A percentile compares a stretch with the other conserved stretches of the same genome.
Evolutionary conservation across 2,113 vertebrate species (phyloP).

Genomic region (Ceuthmochares aereus): DNA sequence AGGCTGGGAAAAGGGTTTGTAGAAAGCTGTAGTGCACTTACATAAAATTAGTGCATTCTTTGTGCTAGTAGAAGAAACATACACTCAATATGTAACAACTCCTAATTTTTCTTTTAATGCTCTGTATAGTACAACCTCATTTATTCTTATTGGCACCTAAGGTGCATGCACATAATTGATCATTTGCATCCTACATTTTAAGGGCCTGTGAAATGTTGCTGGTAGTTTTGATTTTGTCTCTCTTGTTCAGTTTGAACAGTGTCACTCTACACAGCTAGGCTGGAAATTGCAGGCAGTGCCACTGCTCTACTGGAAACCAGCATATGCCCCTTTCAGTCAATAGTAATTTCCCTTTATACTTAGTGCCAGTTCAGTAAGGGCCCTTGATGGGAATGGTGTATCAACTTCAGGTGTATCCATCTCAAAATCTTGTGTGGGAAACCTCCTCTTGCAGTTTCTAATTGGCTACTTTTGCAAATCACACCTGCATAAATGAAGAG

Average conservation of each 20-base stretch:
- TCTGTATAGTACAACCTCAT: not conserved
- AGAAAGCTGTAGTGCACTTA: not conserved
- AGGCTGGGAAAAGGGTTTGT: not conserved
- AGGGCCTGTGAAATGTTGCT: not conserved
- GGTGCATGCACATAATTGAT: not conserved
- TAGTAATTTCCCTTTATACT: not conserved
- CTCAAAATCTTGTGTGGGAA: rapidly evolving
- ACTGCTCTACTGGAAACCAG: not conserved
- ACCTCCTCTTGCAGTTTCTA: not conserved
- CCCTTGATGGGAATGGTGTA: not conserved
- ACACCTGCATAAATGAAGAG: not conserved
- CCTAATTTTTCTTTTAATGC: not conserved
- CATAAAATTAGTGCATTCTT: not conserved
- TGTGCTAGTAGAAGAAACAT: not conserved
- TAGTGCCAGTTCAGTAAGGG: not conserved
- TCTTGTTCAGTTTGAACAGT: not conserved
- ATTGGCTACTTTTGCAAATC: not conserved
- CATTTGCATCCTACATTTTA: not conserved
- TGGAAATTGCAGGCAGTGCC: not conserved
- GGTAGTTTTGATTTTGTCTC: not conserved
- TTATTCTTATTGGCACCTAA: not conserved
- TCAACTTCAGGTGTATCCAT: not conserved
- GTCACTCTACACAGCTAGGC: not conserved
- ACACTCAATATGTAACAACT: not conserved
- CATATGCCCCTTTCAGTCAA: not conserved